Percentiles rank a stretch among this genome's conserved stretches.
Conservation (phyloP, 1,140 invertebrate genomes). For the Helicoverpa zea region DNA sequence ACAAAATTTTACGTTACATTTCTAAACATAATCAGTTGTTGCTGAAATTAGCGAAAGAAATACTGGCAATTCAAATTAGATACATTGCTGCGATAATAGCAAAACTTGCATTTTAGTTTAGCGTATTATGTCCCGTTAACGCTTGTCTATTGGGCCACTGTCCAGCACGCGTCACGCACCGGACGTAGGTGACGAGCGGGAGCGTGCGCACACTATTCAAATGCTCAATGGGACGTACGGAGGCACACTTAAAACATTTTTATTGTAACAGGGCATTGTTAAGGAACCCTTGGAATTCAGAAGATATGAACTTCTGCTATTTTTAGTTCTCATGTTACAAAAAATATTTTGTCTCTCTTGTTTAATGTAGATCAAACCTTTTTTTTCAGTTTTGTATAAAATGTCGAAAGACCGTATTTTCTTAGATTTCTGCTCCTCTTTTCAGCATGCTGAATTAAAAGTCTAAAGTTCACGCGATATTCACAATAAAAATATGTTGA, state of each 20-base stretch:
- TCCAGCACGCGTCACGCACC: slow-evolving; percentile 73
- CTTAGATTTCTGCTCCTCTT: background rate
- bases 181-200: slow-evolving; percentile 71
- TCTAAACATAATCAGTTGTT: no score
- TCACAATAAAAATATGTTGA: no score
- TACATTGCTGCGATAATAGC: no score
- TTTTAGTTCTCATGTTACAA: background rate
- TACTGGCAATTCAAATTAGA: no score
- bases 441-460: no score
- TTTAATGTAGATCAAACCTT: no score
- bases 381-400: no score
- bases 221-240: slow-evolving; percentile 83
- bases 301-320: background rate
- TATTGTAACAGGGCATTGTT: slow-evolving; percentile 77
- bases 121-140: slow-evolving; percentile 45
- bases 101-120: background rate
- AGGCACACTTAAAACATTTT: slow-evolving; percentile 86
- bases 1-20: no score
- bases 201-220: slow-evolving; percentile 72
- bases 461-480: no score
- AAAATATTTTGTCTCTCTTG: no score
- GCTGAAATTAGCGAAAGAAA: no score
- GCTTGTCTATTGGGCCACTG: slow-evolving; percentile 45
- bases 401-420: background rate
- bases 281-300: slow-evolving; percentile 28